phyloP scores from a whole-genome alignment of 2,888 invertebrate genomes.

The Macaria liturata region DNA sequence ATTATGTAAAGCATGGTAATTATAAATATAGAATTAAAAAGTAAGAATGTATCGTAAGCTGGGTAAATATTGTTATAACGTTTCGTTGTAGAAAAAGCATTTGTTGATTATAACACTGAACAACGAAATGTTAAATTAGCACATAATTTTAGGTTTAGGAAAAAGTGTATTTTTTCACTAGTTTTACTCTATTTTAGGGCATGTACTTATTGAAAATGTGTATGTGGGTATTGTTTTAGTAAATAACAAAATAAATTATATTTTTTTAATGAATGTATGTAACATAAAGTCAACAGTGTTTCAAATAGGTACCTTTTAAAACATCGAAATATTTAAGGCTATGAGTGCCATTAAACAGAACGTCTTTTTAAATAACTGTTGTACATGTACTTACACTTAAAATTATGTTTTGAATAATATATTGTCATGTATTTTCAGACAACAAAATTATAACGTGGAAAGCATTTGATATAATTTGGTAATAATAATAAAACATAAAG shows the following conservation, averaged over 20 bases:
- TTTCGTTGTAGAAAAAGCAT: slow-evolving; percentile 26
- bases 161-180: slow-evolving; percentile 8
- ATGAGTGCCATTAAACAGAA: slow-evolving; percentile 72
- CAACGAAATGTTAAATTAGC: slow-evolving; percentile 21
- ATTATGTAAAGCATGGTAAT: slow-evolving; percentile 21
- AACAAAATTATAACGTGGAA: no score
- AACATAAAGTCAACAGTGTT: slow-evolving; percentile 32
- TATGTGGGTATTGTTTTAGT: slow-evolving; percentile 9
- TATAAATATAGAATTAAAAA: slow-evolving; percentile 10
- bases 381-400: no score
- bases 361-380: background rate
- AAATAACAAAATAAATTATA: slow-evolving; percentile 1
- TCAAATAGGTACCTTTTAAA: slow-evolving; percentile 21
- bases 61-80: slow-evolving; percentile 10
- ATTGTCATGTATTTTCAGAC: no score
- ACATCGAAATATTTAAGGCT: slow-evolving; percentile 69
- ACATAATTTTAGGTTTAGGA: background rate
- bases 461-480: no score
- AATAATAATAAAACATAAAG: no score
- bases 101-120: slow-evolving; percentile 28
- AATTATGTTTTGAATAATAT: no score
- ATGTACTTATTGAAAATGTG: slow-evolving; percentile 9
- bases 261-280: slow-evolving; percentile 3
- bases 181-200: slow-evolving; percentile 8
- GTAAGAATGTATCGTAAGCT: slow-evolving; percentile 3